Percentiles rank a stretch among this genome's conserved stretches.
phyloP scores from a whole-genome alignment of 2,888 invertebrate species.

The Xestia ashworthii region DNA sequence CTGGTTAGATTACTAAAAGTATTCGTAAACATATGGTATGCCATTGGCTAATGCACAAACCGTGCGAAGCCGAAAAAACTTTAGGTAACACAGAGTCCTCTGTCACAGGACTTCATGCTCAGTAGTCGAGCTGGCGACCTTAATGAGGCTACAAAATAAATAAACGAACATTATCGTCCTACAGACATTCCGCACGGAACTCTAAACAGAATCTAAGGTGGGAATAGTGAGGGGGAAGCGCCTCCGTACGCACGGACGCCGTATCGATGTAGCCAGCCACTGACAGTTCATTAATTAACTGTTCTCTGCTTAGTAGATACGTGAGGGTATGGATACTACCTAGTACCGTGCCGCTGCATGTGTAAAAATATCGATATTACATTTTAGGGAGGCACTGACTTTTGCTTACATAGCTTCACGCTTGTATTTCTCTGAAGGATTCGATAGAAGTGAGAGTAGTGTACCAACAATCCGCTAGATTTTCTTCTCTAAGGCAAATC shows the following conservation, averaged over 20 bases:
- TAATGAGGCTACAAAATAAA: not conserved
- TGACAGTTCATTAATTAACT: slow-evolving; percentile 61
- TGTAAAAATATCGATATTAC: slow-evolving; percentile 21
- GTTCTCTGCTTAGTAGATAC: slow-evolving; percentile 17
- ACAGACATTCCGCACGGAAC: not conserved
- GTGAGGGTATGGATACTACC: slow-evolving; percentile 16
- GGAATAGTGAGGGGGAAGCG: slow-evolving; percentile 16
- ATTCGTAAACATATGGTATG: too few species aligned
- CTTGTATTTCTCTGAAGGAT: not conserved
- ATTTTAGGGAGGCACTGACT: not conserved
- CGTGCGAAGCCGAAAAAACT: too few species aligned
- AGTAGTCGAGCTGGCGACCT: too few species aligned
- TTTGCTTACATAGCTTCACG: not conserved
- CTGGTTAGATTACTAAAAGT: too few species aligned
- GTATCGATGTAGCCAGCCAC: slow-evolving; percentile 51
- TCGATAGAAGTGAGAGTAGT: not conserved
- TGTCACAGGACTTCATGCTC: too few species aligned
- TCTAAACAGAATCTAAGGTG: slow-evolving; percentile 27
- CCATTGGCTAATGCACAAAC: too few species aligned
- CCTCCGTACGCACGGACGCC: slow-evolving; percentile 33
- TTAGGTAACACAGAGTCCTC: too few species aligned
- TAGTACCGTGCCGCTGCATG: slow-evolving; percentile 7
- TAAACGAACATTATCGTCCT: not conserved
- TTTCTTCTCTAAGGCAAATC: not conserved
- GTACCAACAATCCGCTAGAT: too few species aligned